These are phyloP conservation scores for Frieseomelitta varia DNA, from an alignment of 1,140 invertebrate species.

Conservation along the genomic window DNA sequence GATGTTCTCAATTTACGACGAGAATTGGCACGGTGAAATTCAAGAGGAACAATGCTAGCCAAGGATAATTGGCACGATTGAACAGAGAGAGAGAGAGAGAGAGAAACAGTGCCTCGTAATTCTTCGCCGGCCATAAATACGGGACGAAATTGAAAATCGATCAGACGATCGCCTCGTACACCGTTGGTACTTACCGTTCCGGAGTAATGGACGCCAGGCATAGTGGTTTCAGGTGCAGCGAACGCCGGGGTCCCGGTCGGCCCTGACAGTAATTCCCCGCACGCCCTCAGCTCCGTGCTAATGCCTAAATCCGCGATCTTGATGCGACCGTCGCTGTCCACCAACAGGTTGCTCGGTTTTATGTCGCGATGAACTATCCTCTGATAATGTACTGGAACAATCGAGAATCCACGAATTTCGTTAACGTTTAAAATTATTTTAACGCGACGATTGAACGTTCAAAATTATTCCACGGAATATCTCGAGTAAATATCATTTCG, in stretches of 20 bases:
- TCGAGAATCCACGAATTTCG: neutral
- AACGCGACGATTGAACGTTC: no score
- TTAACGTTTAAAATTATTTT: no score
- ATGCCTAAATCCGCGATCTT: conserved; percentile 98
- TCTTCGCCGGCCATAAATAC: conserved; percentile 9
- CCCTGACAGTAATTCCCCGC: conserved; percentile 92
- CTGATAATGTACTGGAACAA: conserved; percentile 96
- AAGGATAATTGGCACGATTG: neutral
- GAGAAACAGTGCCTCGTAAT: neutral
- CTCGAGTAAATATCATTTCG: no score
- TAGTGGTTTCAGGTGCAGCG: conserved; percentile 94
- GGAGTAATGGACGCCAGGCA: conserved; percentile 78
- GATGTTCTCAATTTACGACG: neutral
- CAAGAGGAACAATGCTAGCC: no score
- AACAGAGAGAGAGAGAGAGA: neutral
- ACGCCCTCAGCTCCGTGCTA: conserved; percentile 96
- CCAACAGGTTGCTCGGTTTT: conserved; percentile 97
- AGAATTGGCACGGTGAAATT: neutral
- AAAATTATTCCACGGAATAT: no score
- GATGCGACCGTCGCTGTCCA: conserved; percentile 92
- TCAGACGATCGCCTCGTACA: neutral
- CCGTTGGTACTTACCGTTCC: conserved; percentile 72
- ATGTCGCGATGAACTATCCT: conserved; percentile 98
- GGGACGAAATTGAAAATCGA: conserved; percentile 22
- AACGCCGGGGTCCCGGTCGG: conserved; percentile 98